Conservation (phyloP, 2,113 vertebrate species). For the Sapajus apella region DNA sequence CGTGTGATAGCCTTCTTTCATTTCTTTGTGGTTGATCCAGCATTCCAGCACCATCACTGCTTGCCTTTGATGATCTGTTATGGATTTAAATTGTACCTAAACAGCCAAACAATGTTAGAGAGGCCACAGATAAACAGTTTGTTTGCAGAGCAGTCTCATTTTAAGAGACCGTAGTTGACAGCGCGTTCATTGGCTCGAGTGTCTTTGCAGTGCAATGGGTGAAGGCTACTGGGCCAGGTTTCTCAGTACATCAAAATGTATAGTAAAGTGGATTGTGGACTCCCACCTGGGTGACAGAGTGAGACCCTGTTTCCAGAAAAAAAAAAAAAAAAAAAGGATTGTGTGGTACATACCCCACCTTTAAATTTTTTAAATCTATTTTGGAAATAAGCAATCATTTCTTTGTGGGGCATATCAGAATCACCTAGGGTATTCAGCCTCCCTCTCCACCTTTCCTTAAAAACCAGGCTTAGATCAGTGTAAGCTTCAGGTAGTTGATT, state of each 20-base stretch:
- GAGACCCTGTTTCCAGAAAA: too few species aligned
- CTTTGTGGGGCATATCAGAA: neutral
- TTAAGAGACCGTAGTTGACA: neutral
- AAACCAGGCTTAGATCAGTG: neutral
- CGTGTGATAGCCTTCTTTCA: neutral
- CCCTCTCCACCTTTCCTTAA: too few species aligned
- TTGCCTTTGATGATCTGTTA: neutral
- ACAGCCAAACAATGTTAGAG: neutral
- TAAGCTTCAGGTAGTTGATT: neutral
- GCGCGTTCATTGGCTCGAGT: neutral
- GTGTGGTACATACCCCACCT: neutral
- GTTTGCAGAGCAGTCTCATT: neutral
- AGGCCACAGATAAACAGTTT: neutral
- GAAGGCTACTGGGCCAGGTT: neutral
- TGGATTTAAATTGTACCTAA: neutral
- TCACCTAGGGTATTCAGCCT: neutral
- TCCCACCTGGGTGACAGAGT: too few species aligned
- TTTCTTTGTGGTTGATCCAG: neutral
- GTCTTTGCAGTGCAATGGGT: neutral
- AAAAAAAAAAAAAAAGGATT: too few species aligned
- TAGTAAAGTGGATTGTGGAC: neutral
- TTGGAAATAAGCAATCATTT: neutral
- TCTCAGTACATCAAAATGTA: neutral
- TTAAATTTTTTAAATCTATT: neutral
- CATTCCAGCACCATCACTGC: neutral